phyloP scores from a whole-genome alignment of 2,888 invertebrate species.

The Rhaphigaster nebulosa region DNA sequence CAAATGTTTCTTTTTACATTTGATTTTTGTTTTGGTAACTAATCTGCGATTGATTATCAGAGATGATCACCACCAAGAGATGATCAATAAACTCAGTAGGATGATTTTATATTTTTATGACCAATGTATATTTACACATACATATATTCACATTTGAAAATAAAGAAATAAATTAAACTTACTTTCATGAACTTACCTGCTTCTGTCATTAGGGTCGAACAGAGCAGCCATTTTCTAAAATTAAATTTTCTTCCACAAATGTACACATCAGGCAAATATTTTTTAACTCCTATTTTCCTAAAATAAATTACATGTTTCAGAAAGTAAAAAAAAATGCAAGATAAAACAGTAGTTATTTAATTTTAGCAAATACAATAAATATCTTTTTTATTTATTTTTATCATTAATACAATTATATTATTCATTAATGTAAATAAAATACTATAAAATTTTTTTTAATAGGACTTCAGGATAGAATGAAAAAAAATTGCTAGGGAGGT shows the following conservation, averaged over 20 bases:
- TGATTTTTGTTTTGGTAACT: no score
- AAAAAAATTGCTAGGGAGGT: no score
- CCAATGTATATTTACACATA: not conserved
- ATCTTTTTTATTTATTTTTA: no score
- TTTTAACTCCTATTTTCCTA: conserved; percentile 2
- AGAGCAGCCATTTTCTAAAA: conserved; percentile 73
- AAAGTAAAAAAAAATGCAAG: not conserved
- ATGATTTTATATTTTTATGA: no score
- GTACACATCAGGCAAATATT: conserved; percentile 51
- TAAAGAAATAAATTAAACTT: conserved; percentile 36
- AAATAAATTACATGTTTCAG: not conserved
- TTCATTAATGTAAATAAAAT: no score
- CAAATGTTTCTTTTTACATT: no score
- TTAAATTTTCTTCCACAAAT: conserved; percentile 41
- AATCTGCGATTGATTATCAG: no score
- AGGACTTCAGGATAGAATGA: no score
- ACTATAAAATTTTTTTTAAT: no score
- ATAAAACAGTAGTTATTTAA: not conserved
- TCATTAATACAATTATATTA: no score
- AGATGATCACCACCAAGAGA: no score
- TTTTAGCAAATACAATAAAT: not conserved
- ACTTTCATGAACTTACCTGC: conserved; percentile 70
- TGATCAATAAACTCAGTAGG: no score
- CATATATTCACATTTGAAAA: conserved; percentile 42
- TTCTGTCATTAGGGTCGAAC: conserved; percentile 79